A percentile compares a stretch with the other conserved stretches of the same genome.
These are phyloP conservation scores for Halcyon leucocephala DNA, from an alignment of 2,797 vertebrate genomes.

Conservation along the genomic window DNA sequence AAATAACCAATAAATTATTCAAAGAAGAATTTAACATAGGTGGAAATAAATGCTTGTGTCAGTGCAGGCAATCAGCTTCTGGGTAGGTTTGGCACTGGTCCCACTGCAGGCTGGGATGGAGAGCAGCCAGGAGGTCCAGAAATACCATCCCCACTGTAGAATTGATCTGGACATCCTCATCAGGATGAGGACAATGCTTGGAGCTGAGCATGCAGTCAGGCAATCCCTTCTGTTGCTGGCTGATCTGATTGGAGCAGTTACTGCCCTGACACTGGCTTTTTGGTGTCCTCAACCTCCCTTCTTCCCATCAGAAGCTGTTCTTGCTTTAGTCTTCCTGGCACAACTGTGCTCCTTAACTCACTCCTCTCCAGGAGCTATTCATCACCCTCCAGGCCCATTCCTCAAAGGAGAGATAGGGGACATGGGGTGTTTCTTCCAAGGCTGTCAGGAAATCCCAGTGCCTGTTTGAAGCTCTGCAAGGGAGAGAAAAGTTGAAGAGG, in stretches of 20 bases:
- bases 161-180: not conserved
- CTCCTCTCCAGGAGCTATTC: not conserved
- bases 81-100: not conserved
- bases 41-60: constrained; percentile 62
- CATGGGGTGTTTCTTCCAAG: not conserved
- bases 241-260: not conserved
- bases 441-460: not conserved
- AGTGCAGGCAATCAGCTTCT: not conserved
- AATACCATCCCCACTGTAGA: not conserved
- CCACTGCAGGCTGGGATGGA: not conserved
- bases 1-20: constrained; percentile 74
- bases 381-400: not conserved
- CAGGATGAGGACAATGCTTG: fast-evolving
- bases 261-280: not conserved
- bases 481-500: not conserved
- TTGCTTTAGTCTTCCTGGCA: not conserved
- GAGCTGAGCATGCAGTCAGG: not conserved
- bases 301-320: not conserved
- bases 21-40: constrained; percentile 58
- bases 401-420: not conserved
- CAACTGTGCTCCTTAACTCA: fast-evolving
- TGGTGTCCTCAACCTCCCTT: fast-evolving
- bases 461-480: not conserved
- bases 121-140: not conserved
- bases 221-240: not conserved